Conservation (phyloP, 2,888 invertebrate genomes). For the Mellilla xanthometata region DNA sequence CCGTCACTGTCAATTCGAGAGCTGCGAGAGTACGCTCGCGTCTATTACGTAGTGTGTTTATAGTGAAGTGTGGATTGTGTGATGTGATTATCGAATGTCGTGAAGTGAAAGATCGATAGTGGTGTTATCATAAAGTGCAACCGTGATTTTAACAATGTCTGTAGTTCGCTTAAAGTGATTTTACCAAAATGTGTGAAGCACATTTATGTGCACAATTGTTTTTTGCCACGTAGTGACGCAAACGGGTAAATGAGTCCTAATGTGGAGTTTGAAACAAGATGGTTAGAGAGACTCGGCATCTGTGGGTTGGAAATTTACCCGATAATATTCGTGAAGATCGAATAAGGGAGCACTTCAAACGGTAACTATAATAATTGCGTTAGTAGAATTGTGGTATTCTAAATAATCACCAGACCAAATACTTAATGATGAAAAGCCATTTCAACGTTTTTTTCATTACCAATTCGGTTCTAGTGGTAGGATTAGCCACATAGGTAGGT, state of each 20-base stretch:
- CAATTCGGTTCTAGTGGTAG: no score
- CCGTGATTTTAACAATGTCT: constrained; percentile 67
- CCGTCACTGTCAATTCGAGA: constrained; percentile 81
- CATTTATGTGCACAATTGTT: constrained; percentile 80
- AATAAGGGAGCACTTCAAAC: constrained; percentile 98
- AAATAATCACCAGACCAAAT: no score
- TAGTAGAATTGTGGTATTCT: no score
- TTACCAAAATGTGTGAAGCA: constrained; percentile 78
- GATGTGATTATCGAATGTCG: constrained; percentile 77
- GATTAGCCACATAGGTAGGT: no score
- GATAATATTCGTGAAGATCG: constrained; percentile 99
- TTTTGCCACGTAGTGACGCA: constrained; percentile 84
- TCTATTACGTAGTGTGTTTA: constrained; percentile 80
- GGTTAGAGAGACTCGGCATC: constrained; percentile 99
- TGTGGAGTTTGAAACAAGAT: constrained; percentile 98
- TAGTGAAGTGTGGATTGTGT: constrained; percentile 79
- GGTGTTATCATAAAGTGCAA: constrained; percentile 64
- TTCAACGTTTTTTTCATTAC: no score
- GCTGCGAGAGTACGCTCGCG: constrained; percentile 80
- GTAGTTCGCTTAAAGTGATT: constrained; percentile 66
- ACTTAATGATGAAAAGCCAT: no score
- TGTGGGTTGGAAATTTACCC: constrained; percentile 99
- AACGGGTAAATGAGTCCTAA: constrained; percentile 89
- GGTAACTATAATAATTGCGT: constrained; percentile 82
- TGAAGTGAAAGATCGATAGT: constrained; percentile 77